Base-by-base conservation (phyloP, 2,797 vertebrate species). In the Lacerta bilineata region DNA sequence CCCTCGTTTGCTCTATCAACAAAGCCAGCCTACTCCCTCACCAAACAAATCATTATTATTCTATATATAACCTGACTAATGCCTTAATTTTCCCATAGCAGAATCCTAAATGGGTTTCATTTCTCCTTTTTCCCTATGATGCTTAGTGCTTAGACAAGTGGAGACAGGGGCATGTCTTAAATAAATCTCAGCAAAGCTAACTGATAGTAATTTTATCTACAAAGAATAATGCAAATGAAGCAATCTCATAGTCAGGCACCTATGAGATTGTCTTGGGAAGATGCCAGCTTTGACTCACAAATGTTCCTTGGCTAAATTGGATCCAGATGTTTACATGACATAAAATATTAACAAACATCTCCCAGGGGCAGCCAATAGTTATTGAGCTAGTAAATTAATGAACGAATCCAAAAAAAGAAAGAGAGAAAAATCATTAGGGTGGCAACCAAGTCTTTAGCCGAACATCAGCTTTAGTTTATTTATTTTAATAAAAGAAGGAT, bases 311-410 rank as follows among this genome's bases (percentile, higher is more conserved):
- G 88, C 93, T 94, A 95, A 97, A 96, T 94, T 95, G 93, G 91
- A 95, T 94, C 95, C 97, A 96, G 96, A 97, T 97, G 96, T 95
- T 95, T 94, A 94, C 88, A 93, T 66, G 91, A 95, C 96, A 95
- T 95, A 93, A 95, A 96, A 97, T 94, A 95, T 94, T 94, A 95
- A 95, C 90, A 94, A 95, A 94, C 87, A 85, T 85, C 55, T 95
- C 94, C 91, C 91, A 89, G 87, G 93, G 93, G 95, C 89, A 91
- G 89, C 89, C 86, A 78, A 87, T 92, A 82, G 88, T 94, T 95
- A 91, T 64, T 90, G 83, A 86, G 50, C 79, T 88, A 89, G 69
- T 88, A 68, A 82, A 75, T 95, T 95, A 94, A 95, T 94, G 94
- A 92, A 59, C 74, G 85, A 90, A 87, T 82, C 83, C n/a, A 55